Evolutionary conservation across 2,888 invertebrate species (phyloP).

Genomic region (Oithona nana): DNA sequence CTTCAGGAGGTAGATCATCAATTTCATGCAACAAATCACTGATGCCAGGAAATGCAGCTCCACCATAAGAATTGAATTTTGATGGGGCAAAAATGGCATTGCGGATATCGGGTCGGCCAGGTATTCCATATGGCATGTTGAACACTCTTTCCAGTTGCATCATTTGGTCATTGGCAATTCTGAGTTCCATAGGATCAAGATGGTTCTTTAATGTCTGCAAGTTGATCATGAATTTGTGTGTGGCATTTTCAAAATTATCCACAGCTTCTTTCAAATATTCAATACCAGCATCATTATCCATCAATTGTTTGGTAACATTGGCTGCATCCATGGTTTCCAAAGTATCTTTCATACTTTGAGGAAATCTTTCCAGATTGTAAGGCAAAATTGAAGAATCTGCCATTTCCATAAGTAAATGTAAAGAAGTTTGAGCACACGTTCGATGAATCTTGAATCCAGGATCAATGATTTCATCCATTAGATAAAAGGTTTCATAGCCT

Average conservation of each 20-base stretch:
- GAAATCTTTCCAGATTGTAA: slow-evolving; percentile 18
- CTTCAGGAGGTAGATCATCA: neutral
- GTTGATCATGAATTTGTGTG: neutral
- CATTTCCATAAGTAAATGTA: slow-evolving; percentile 16
- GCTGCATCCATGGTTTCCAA: slow-evolving; percentile 13
- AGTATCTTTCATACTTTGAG: slow-evolving; percentile 15
- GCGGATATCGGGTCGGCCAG: slow-evolving; percentile 18
- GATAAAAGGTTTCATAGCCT: slow-evolving; percentile 27
- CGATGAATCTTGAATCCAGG: slow-evolving; percentile 25
- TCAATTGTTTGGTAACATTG: neutral
- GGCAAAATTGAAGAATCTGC: slow-evolving; percentile 19
- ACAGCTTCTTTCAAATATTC: neutral
- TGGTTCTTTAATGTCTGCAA: neutral
- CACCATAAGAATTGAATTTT: neutral
- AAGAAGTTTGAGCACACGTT: neutral
- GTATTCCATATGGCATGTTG: slow-evolving; percentile 19
- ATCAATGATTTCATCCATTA: slow-evolving; percentile 26
- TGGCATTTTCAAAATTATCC: slow-evolving; percentile 1
- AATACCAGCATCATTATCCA: neutral
- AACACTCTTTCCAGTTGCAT: slow-evolving; percentile 20
- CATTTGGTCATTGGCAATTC: slow-evolving; percentile 19
- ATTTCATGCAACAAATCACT: slow-evolving; percentile 2
- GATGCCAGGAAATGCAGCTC: neutral
- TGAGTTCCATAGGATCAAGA: slow-evolving; percentile 4
- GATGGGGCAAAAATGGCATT: slow-evolving; percentile 11